These are phyloP conservation scores for Lutjanus argentimaculatus DNA, from an alignment of 2,797 vertebrate genomes.

Conservation along the genomic window DNA sequence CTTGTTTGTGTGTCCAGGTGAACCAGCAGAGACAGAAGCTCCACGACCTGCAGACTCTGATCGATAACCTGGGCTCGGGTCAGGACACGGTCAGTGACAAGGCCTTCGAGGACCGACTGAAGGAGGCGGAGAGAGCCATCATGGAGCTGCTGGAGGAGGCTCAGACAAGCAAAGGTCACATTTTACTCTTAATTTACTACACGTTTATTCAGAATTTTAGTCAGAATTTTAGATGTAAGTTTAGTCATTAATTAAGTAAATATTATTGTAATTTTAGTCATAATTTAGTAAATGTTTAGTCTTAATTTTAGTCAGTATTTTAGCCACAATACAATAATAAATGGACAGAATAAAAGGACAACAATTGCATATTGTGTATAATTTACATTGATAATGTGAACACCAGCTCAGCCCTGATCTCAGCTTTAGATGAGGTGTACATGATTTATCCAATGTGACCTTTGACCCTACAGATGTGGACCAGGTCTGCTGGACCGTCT, in stretches of 20 bases:
- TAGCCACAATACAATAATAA: not conserved
- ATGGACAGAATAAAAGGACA: too few species aligned
- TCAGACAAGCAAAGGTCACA: conserved; percentile 92
- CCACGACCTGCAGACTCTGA: conserved; percentile 92
- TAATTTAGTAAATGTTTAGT: too few species aligned
- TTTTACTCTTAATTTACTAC: too few species aligned
- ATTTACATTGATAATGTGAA: too few species aligned
- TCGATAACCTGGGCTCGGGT: conserved; percentile 91
- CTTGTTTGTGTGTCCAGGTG: conserved; percentile 83
- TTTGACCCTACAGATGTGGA: conserved; percentile 88
- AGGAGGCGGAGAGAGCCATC: conserved; percentile 93
- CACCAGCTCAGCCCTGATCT: not conserved
- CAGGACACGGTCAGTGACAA: conserved; percentile 91
- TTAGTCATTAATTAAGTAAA: too few species aligned
- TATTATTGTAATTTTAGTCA: too few species aligned
- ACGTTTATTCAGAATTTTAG: too few species aligned
- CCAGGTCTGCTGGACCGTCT: conserved; percentile 92
- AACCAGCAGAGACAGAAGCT: conserved; percentile 94
- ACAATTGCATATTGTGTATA: too few species aligned
- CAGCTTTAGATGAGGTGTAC: not conserved
- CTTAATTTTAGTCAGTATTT: too few species aligned
- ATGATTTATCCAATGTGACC: not conserved
- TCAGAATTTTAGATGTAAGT: too few species aligned
- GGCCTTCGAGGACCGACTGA: conserved; percentile 94
- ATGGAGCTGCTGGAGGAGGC: conserved; percentile 92